These are phyloP conservation scores for Euthynnus affinis DNA, from an alignment of 2,797 vertebrate genomes.

Conservation along the genomic window DNA sequence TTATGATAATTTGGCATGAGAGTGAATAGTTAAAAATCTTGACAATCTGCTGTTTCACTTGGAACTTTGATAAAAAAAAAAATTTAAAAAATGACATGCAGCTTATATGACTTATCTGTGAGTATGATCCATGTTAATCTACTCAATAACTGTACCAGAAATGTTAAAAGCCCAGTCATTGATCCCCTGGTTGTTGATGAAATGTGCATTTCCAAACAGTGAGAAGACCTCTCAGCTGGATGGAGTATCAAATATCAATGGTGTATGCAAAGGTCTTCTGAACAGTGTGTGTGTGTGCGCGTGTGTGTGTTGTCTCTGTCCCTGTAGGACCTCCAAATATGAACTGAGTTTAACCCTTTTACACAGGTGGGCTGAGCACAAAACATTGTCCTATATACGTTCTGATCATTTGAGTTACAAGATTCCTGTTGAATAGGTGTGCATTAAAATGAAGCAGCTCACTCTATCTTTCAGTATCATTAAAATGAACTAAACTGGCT, in stretches of 20 bases:
- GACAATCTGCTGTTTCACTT: not conserved
- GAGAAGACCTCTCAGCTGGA: conserved; percentile 14
- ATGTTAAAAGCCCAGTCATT: conserved; percentile 3
- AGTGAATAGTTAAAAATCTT: not conserved
- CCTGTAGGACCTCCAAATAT: conserved; percentile 4
- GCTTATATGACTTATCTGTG: not conserved
- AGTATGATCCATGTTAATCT: not conserved
- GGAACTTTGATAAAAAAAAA: not conserved
- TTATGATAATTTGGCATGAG: not conserved
- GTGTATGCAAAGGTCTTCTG: conserved; percentile 23
- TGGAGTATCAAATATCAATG: conserved; percentile 35
- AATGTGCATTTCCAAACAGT: conserved; percentile 38
- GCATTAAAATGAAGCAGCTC: not conserved
- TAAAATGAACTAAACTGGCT: not conserved
- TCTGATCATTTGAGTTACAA: not conserved
- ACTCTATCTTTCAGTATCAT: not conserved
- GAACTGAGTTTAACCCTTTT: conserved; percentile 14
- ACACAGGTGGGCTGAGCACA: conserved; percentile 30
- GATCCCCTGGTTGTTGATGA: conserved; percentile 39
- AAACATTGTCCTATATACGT: not conserved
- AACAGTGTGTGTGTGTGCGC: conserved; percentile 17
- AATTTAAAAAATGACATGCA: too few relatives aligned
- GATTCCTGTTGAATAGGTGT: not conserved
- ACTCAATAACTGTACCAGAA: not conserved
- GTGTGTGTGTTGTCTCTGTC: conserved; percentile 20